Conservation (phyloP, 2,888 invertebrate species). For the Leptopilina syphax region DNA sequence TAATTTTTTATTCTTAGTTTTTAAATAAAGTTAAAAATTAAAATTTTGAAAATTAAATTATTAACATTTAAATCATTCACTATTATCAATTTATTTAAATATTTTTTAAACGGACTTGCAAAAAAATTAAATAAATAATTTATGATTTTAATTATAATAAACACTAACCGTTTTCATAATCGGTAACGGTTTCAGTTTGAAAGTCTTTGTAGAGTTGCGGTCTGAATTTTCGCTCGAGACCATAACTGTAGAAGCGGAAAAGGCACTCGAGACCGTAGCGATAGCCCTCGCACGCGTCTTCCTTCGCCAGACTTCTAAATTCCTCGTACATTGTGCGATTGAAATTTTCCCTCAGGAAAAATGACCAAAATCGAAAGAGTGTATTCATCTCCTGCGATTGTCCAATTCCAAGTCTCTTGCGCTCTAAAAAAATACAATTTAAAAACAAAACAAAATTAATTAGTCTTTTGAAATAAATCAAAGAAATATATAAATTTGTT, state of each 20-base stretch:
- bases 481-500: not conserved
- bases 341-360: constrained; percentile 98
- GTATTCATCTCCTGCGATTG: constrained; percentile 99
- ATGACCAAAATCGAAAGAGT: constrained; percentile 99
- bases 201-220: constrained; percentile 97
- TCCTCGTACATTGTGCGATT: constrained; percentile 99
- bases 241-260: constrained; percentile 98
- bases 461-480: not conserved
- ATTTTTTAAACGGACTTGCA: too few relatives aligned
- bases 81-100: too few relatives aligned
- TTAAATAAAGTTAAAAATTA: too few relatives aligned
- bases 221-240: constrained; percentile 96
- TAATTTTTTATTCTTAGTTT: not conserved
- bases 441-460: constrained; percentile 20
- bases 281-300: constrained; percentile 94
- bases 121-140: too few relatives aligned
- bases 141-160: too few relatives aligned
- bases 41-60: too few relatives aligned
- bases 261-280: constrained; percentile 91
- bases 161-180: constrained; percentile 89
- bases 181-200: constrained; percentile 93
- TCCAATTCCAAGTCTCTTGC: constrained; percentile 94
- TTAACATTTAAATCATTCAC: too few relatives aligned
- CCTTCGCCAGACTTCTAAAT: constrained; percentile 93
- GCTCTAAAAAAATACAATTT: constrained; percentile 81